Base-by-base conservation (phyloP, 1,140 invertebrate genomes). In the Cydia amplana region DNA sequence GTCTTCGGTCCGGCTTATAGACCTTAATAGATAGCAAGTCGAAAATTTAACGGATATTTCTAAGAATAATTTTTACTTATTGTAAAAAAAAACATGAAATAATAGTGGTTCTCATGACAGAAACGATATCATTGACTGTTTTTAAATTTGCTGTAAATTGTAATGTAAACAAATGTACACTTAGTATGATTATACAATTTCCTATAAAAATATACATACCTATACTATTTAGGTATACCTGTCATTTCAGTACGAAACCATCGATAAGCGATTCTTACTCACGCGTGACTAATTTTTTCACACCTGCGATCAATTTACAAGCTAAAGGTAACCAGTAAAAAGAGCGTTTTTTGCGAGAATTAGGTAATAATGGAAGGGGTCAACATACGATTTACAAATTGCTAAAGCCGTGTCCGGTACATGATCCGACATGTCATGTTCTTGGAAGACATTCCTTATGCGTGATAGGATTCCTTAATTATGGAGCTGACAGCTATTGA, bases 351-450 rank as follows among this genome's bases (percentile, higher is more conserved):
- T 84, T 70, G 43, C 67, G 2, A 70, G 25, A 65, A 78, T 80
- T 79, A 72, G 72, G 72, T 75, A 79, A 80, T 80, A 83, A 80
- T 80, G 74, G 77, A 73, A 55, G 77, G 74, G 76, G 79, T 82
- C 77, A 84, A 83, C 74, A 80, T 81, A 80, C 80, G 77, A 65
- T 76, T 73, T 25, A 73, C 72, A 73, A 51, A 46, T 78, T 80
- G 55, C 78, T 75, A 79, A 74, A 65, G 43, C 51, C 74, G 72
- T 79, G 77, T 77, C 78, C 75, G 77, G 77, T 78, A 74, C 78
- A 82, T 78, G 82, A 81, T 82, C 78, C 12, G 64, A 74, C 78
- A 64, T 77, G 70, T 74, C 75, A 75, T 60, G 63, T 64, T 63
- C 65, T 74, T 72, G 74, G 72, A 75, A 75, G 63, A 25, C 77